phyloP scores from a whole-genome alignment of 2,888 invertebrate genomes.

The Leptinotarsa rubiginosa region DNA sequence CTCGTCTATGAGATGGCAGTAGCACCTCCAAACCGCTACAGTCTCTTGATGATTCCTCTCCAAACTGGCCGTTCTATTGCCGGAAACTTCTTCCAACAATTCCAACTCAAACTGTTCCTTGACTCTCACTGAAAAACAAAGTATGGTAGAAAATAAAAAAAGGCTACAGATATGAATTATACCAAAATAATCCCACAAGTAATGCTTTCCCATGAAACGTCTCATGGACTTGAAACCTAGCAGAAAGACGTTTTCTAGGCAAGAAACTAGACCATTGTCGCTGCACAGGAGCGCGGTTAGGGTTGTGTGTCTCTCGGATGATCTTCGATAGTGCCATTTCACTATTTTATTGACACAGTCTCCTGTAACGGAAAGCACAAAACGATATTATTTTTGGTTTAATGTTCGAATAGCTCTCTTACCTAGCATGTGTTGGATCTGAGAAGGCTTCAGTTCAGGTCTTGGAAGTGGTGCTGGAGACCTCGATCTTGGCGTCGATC shows the following conservation, averaged over 20 bases:
- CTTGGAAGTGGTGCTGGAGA: conserved; percentile 74
- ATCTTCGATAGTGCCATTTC: conserved; percentile 94
- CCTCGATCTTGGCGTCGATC: conserved; percentile 76
- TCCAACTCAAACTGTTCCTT: conserved; percentile 86
- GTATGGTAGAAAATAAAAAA: conserved; percentile 34
- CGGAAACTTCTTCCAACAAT: conserved; percentile 72
- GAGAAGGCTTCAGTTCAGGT: conserved; percentile 73
- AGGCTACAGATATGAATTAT: conserved; percentile 40
- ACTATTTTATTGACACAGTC: conserved; percentile 97
- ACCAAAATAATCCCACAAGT: conserved; percentile 99
- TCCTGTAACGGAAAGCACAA: conserved; percentile 64
- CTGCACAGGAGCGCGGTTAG: conserved; percentile 94
- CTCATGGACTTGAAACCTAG: conserved; percentile 94
- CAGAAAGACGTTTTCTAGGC: conserved; percentile 94
- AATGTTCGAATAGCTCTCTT: conserved; percentile 37
- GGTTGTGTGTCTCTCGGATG: conserved; percentile 83
- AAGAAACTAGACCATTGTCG: conserved; percentile 92
- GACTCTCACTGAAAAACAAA: conserved; percentile 72
- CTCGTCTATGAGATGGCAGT: conserved; percentile 89
- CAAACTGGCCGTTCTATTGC: conserved; percentile 61
- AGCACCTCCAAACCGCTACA: conserved; percentile 85
- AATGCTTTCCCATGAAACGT: conserved; percentile 93
- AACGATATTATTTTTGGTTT: too few species aligned
- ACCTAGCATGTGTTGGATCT: conserved; percentile 81
- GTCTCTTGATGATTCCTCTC: conserved; percentile 66